phyloP scores from a whole-genome alignment of 2,888 invertebrate species.

The Melitaea athalia region DNA sequence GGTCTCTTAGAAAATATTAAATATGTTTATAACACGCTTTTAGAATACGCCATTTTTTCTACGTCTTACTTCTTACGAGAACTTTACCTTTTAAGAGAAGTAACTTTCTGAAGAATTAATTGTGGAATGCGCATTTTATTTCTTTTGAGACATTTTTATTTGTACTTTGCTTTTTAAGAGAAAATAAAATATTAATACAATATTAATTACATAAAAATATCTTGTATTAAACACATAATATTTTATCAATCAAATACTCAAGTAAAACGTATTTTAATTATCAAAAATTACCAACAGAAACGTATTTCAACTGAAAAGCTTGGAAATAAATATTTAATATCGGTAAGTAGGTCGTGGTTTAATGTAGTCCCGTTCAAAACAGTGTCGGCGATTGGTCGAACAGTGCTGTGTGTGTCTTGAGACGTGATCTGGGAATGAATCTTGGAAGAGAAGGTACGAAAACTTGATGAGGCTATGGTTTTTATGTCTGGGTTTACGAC shows the following conservation, averaged over 20 bases:
- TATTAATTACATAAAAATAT: too few species aligned
- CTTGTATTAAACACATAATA: too few species aligned
- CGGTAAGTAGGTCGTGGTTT: conserved; percentile 52
- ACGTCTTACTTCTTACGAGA: background rate
- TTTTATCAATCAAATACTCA: too few species aligned
- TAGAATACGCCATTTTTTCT: background rate
- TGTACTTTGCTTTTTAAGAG: too few species aligned
- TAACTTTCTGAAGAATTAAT: too few species aligned
- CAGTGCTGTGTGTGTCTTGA: conserved; percentile 70
- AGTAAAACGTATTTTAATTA: background rate
- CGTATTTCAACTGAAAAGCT: conserved; percentile 2
- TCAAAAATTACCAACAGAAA: background rate
- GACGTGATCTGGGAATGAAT: conserved; percentile 68
- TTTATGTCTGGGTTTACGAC: conserved; percentile 34
- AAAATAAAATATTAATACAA: too few species aligned
- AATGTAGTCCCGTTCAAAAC: conserved; percentile 73
- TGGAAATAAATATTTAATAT: conserved; percentile 46
- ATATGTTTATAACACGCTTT: background rate
- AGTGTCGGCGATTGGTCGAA: conserved; percentile 75
- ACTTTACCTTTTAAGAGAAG: too few species aligned
- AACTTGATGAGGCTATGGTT: conserved; percentile 28
- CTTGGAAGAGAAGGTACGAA: conserved; percentile 28
- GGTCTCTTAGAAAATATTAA: conserved; percentile 11
- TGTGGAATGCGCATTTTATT: too few species aligned
- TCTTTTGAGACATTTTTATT: too few species aligned